Evolutionary conservation across 2,113 vertebrate genomes (phyloP), one percentile per base, ranked within the genome.

Genomic region (Sinosuthora webbiana): DNA sequence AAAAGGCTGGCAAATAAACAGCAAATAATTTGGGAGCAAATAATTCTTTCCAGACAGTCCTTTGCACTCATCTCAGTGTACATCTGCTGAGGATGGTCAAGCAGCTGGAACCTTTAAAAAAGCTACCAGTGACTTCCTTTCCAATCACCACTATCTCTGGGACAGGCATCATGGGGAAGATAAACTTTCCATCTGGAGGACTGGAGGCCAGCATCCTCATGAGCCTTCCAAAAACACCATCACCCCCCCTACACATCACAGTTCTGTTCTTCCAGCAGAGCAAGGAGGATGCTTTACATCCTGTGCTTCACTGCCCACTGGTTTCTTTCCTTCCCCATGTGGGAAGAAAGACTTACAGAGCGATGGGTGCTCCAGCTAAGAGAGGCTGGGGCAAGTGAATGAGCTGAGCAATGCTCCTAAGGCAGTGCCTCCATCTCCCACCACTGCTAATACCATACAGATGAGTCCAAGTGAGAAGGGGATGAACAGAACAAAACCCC

Each of bases 41-140:
- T 93, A 88, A 93, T 94, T 94, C 63, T 85, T 95, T 95, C 90
- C 92, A 95, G 88, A 90, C 71, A 88, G 60, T 83, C n/a, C 73
- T 94, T 39, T 67, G 76, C 71, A 41, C 71, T 86, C 90, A 60
- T 88, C 52, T 91, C 64, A 81, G 27, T 12, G 5, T 88, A 79
- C 64, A 85, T 94, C 79, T 95, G 76, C 69, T 94, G 2, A 1
- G 64, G 52, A 88, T 83, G 82, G 86, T 67, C 94, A 93, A 84
- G 64, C 92, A 86, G 83, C 71, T 92, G 90, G 30, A 89, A 75
- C 55, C 27, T 93, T 74, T 86, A 70, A 50, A 92, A 94, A 88
- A 74, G 44, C 42, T 74, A 81, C 56, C 30, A 52, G 27, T 62
- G 50, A 55, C 33, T 76, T 90, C 21, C 42, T 39, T 56, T 47